Base-by-base conservation (phyloP, 1,140 invertebrate genomes). In the Teleogryllus occipitalis region DNA sequence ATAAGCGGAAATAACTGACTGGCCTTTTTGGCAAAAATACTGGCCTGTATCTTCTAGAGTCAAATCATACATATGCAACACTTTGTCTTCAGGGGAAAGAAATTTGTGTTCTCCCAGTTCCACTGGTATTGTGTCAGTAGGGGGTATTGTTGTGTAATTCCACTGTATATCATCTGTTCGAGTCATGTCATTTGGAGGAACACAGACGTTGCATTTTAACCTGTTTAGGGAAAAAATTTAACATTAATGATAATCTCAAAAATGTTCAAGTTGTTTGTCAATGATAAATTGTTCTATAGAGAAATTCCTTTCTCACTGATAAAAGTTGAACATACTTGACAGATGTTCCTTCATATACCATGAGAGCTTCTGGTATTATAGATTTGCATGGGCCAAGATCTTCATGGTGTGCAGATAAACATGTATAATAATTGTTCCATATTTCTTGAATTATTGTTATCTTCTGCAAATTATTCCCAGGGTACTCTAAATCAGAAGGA, bases 401-500 rank as follows among this genome's bases (percentile, higher is more conserved):
- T 27, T 48, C 22, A 65, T 49, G 18, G n/a, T 27, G 74, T 27
- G 39, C 78, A 77, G 83, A 82, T 73, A 89, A 83, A 83, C 89
- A 89, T 12, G 84, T 73, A 75, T 89, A 89, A 84, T 89, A 89
- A n/a, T 85, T 82, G 27, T 86, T 49, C 89, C 89, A 89, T 80
- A 86, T 85, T 22, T 85, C 80, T 80, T 80, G 82, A 78, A 89
- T 85, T 78, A 86, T 83, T 73, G 85, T 77, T 81, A 83, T 77
- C 49, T 84, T 82, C 54, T 85, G 84, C 49, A 82, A 76, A 81
- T 88, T 86, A 12, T 82, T 82, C 72, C 85, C 84, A 39, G 88
- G 87, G 84, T 87, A 89, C 83, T 89, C 87, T 8, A 85, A 82
- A 54, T 85, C 81, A 7, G 15, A 54, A 22, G 81, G 39, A 47